phyloP scores from a whole-genome alignment of 1,140 invertebrate species.

The Macrosteles quadrilineatus region DNA sequence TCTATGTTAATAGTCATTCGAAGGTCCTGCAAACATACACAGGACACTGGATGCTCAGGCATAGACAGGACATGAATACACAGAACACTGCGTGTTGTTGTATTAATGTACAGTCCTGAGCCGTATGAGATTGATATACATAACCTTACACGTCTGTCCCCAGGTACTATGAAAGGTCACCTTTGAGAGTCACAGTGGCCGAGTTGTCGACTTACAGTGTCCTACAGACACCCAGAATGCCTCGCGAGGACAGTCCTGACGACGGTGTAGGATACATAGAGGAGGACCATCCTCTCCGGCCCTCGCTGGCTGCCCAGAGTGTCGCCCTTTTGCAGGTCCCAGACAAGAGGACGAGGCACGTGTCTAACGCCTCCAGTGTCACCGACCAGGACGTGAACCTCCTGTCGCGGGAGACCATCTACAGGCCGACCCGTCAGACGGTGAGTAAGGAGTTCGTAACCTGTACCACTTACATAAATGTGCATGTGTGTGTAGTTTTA shows the following conservation, averaged over 20 bases:
- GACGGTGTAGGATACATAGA: slow-evolving; percentile 59
- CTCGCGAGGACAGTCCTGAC: slow-evolving; percentile 44
- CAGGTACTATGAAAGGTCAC: neutral
- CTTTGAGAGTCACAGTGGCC: neutral
- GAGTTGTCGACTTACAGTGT: neutral
- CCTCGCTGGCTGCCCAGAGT: slow-evolving; percentile 50
- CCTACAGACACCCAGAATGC: neutral
- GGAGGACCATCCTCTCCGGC: slow-evolving; percentile 58
- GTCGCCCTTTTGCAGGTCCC: slow-evolving; percentile 55
- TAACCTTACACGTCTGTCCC: neutral
- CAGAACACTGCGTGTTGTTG: too few relatives aligned
- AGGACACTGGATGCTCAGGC: too few relatives aligned
- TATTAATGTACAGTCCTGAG: too few relatives aligned
- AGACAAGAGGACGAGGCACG: slow-evolving; percentile 49
- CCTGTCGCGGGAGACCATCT: slow-evolving; percentile 52
- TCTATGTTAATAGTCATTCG: too few relatives aligned
- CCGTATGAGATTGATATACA: too few relatives aligned
- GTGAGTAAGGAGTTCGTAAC: too few relatives aligned
- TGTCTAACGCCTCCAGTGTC: slow-evolving; percentile 59
- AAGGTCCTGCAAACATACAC: too few relatives aligned
- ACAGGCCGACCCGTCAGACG: slow-evolving; percentile 25
- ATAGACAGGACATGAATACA: too few relatives aligned
- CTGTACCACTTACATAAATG: too few relatives aligned
- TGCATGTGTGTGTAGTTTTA: too few relatives aligned
- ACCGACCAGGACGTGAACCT: slow-evolving; percentile 61